Conservation (phyloP, 2,888 invertebrate species). For the Aspidiotus rigidus region DNA sequence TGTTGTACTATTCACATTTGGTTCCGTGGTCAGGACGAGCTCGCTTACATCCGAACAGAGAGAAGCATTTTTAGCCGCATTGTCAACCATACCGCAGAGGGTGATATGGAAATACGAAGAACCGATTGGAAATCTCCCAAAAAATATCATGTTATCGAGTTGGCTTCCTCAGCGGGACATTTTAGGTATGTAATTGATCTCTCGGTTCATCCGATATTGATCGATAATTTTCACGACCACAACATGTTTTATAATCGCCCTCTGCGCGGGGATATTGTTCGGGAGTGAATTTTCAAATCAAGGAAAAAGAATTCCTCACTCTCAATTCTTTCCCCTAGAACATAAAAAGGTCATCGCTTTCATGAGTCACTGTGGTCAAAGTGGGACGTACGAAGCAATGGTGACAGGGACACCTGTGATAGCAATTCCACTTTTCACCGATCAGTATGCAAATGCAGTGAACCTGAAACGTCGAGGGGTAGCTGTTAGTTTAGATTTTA, state of each 20-base stretch:
- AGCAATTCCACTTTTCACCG: not conserved
- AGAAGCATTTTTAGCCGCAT: not conserved
- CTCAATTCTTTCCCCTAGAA: not conserved
- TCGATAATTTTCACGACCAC: not conserved
- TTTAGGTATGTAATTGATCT: not conserved
- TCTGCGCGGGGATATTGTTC: too few species aligned
- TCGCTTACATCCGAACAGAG: not conserved
- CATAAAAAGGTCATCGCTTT: not conserved
- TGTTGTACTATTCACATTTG: slow-evolving; percentile 5
- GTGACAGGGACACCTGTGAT: not conserved
- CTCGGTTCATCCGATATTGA: too few species aligned
- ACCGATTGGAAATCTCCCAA: not conserved
- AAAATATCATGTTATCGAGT: slow-evolving; percentile 1
- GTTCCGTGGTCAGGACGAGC: not conserved
- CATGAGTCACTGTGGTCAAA: not conserved
- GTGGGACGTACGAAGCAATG: not conserved
- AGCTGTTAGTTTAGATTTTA: not conserved
- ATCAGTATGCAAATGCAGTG: not conserved
- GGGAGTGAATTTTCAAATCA: too few species aligned
- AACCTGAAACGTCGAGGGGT: not conserved
- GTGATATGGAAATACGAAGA: slow-evolving; percentile 8
- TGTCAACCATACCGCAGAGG: not conserved
- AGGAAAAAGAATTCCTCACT: not conserved
- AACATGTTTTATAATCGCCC: not conserved
- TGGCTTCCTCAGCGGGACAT: slow-evolving; percentile 2